Evolutionary conservation across 2,888 invertebrate species (phyloP), one percentile per base, ranked within the genome.

Genomic region (Xestia c-nigrum): DNA sequence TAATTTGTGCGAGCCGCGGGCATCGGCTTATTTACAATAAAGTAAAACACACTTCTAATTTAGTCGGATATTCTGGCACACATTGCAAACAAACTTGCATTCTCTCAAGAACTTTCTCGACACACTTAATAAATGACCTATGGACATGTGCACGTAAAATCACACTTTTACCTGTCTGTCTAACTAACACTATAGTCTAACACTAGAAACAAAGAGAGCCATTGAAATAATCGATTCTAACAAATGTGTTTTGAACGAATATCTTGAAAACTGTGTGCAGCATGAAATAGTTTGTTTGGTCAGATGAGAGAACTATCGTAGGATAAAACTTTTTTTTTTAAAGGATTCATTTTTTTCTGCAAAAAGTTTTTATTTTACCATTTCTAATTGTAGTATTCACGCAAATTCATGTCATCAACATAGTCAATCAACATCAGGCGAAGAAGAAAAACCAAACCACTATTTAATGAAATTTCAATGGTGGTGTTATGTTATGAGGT

Each of bases 51-150:
- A 72, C 59, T 61, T 68, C 14, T n/a, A 57, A 70, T 79, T 78
- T 75, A 40, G 50, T 67, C 73, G 65, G 73, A 69, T 66, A 59
- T 52, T 80, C 43, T 80, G 80, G 72, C 80, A 81, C 59, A 84
- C 82, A 68, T 81, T 46, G 43, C 66, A 83, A 87, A 84, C 71
- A 83, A 86, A 87, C 78, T 79, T 83, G 84, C 82, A 85, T 82
- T 79, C 78, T 82, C 77, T 81, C 78, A 38, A 69, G 55, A 78
- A 86, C 85, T 88, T 90, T 90, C 86, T 80, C 87, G 85, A 64
- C 80, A 83, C 74, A 81, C 80, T 84, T 78, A 68, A 69, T 78
- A 72, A 73, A 80, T 73, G 80, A 84, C 78, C 80, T 80, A 80
- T 66, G 83, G 85, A 81, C 74, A 72, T 79, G 83, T 81, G 77